A percentile compares a stretch with the other conserved stretches of the same genome.
phyloP scores from a whole-genome alignment of 2,797 vertebrate species.

The Lutra lutra region DNA sequence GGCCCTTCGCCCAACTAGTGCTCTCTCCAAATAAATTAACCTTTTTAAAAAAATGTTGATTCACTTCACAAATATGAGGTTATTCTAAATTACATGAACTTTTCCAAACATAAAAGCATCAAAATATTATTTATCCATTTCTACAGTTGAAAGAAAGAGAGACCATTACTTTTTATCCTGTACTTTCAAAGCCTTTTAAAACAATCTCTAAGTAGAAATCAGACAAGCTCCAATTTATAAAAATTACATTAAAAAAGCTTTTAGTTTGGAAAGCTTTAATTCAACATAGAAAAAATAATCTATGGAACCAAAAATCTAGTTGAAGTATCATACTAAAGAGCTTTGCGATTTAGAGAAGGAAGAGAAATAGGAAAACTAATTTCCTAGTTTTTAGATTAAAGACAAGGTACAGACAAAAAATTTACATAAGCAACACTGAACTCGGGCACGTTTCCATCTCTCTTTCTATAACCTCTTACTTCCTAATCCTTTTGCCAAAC shows the following conservation, averaged over 20 bases:
- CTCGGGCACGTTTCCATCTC: background rate
- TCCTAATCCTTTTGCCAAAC: background rate
- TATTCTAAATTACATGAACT: slow-evolving; percentile 31
- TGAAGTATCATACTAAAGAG: background rate
- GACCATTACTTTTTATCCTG: background rate
- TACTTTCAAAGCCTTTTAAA: background rate
- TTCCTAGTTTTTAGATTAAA: slow-evolving; percentile 17
- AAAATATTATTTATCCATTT: slow-evolving; percentile 45
- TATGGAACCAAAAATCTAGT: background rate
- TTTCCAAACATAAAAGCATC: background rate
- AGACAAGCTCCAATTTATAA: background rate
- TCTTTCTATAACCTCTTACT: background rate
- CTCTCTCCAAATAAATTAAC: background rate
- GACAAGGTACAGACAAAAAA: background rate
- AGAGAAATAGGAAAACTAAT: background rate
- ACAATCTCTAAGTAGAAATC: background rate
- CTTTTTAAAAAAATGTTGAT: background rate
- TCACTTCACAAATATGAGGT: slow-evolving; percentile 5
- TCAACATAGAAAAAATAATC: slow-evolving; percentile 34
- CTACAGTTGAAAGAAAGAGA: background rate
- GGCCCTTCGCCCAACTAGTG: background rate
- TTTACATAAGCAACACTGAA: background rate
- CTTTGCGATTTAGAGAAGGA: background rate
- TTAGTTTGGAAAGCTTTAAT: slow-evolving; percentile 37
- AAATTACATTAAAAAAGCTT: slow-evolving; percentile 25